Evolutionary conservation across 2,888 invertebrate genomes (phyloP).

Genomic region (Elaeidobius kamerunicus): DNA sequence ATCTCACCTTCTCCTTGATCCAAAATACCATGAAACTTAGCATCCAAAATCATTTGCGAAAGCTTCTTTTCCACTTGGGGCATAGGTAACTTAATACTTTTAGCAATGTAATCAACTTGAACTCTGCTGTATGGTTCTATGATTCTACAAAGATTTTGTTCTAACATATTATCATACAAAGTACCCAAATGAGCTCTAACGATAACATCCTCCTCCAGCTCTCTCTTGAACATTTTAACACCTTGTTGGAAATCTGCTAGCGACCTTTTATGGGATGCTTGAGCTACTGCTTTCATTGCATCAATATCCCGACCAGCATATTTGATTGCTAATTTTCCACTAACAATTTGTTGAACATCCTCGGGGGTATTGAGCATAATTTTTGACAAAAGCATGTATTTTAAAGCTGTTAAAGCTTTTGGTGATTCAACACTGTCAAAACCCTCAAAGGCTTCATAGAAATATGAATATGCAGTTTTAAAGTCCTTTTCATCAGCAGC

Average conservation of each 20-base stretch:
- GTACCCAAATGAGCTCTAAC: slow-evolving; percentile 96
- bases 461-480: slow-evolving; percentile 99
- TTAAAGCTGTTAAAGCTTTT: slow-evolving; percentile 91
- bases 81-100: slow-evolving; percentile 85
- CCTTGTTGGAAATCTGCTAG: slow-evolving; percentile 94
- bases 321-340: slow-evolving; percentile 95
- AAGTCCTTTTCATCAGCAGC: slow-evolving; percentile 99
- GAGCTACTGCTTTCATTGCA: slow-evolving; percentile 96
- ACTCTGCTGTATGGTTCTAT: slow-evolving; percentile 99
- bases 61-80: slow-evolving; percentile 96
- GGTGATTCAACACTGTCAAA: slow-evolving; percentile 92
- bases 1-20: slow-evolving; percentile 87
- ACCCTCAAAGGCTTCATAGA: slow-evolving; percentile 91
- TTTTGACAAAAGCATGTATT: slow-evolving; percentile 98
- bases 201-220: slow-evolving; percentile 94
- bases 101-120: slow-evolving; percentile 89
- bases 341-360: slow-evolving; percentile 91
- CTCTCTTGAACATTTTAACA: slow-evolving; percentile 79
- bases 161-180: slow-evolving; percentile 96
- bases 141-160: slow-evolving; percentile 97
- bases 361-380: slow-evolving; percentile 97
- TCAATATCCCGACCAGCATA: slow-evolving; percentile 95
- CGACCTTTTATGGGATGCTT: slow-evolving; percentile 94
- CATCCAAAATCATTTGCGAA: slow-evolving; percentile 99
- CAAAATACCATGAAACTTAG: slow-evolving; percentile 94